Base-by-base conservation (phyloP, 2,888 invertebrate genomes). In the Aspidiotus destructor region DNA sequence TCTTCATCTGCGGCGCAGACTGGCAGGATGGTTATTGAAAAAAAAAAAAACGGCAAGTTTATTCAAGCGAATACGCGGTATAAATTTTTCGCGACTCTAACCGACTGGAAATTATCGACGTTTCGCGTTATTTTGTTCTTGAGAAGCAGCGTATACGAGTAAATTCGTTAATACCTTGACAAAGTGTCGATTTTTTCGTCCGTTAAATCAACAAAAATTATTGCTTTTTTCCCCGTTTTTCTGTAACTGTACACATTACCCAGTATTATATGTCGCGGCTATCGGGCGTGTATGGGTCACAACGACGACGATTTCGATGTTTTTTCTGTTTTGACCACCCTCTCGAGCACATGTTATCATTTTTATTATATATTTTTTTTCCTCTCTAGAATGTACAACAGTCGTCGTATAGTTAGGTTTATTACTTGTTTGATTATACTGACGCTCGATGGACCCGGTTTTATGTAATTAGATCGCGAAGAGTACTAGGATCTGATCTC, bases 41-140 rank as follows among this genome's bases (percentile, higher is more conserved):
- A 16, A n/a, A 55, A 13, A 9, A 11, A 60, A 17, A 40, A 60
- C 60, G 40, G 17, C 17, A 41, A 60, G 60, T 60, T 60, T 40
- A 60, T 28, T 60, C 60, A 60, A 28, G 60, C 60, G 60, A 40
- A 60, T 11, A 60, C 13, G 60, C 9, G 11, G 41, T 60, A 60
- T 60, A 60, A 28, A 41, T 60, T 60, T 60, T 60, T 40, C 48
- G 48, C 48, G 48, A 48, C 55, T 60, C 41, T 28, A 60, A 60
- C 41, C 13, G 41, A 60, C 40, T 60, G 60, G 60, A 60, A 60
- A 60, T 60, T 60, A 60, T 60, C 17, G 17, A 16, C 17, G 16
- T 15, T 57, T 57, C 17, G 15, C 57, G 57, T 57, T 57, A 57
- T 57, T 57, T 16, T 57, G 10, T n/a, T 57, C 48, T n/a, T 48